phyloP scores from a whole-genome alignment of 53 echinoderm and acorn worm species.

The Patiria pectinifera region DNA sequence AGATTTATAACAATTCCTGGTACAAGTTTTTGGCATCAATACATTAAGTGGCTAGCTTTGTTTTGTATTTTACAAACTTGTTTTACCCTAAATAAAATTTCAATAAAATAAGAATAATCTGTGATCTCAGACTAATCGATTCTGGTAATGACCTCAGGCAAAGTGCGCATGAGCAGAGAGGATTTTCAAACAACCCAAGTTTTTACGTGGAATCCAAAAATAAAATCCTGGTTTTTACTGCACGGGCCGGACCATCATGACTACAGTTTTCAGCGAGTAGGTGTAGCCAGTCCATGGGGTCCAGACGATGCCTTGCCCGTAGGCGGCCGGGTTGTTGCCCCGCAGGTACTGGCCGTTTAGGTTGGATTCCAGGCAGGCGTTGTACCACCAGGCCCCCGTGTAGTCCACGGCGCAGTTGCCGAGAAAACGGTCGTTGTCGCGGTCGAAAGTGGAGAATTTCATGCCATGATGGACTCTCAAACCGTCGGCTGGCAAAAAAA shows the following conservation, averaged over 20 bases:
- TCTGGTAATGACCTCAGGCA: too few species aligned
- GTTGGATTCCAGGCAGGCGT: conserved; percentile 76
- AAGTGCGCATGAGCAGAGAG: too few species aligned
- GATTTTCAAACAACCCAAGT: not conserved
- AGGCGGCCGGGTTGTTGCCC: conserved; percentile 35
- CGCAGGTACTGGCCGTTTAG: conserved; percentile 69
- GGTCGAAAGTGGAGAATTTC: conserved; percentile 74
- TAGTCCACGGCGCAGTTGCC: conserved; percentile 72
- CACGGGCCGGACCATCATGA: conserved; percentile 74
- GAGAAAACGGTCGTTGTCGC: conserved; percentile 64
- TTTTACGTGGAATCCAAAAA: not conserved
- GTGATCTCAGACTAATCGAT: too few species aligned
- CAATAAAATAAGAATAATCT: too few species aligned
- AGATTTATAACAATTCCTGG: too few species aligned
- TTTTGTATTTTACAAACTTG: too few species aligned
- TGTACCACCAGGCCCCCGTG: conserved; percentile 87
- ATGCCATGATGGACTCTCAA: conserved; percentile 58
- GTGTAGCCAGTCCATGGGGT: conserved; percentile 47
- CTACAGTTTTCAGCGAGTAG: conserved; percentile 66
- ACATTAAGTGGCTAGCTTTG: too few species aligned
- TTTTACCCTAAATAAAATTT: too few species aligned
- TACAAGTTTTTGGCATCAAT: too few species aligned
- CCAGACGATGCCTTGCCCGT: conserved; percentile 71
- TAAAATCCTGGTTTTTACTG: not conserved
- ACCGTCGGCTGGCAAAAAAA: conserved; percentile 48